Base-by-base conservation (phyloP, 2,113 vertebrate genomes). In the Petromus typicus region DNA sequence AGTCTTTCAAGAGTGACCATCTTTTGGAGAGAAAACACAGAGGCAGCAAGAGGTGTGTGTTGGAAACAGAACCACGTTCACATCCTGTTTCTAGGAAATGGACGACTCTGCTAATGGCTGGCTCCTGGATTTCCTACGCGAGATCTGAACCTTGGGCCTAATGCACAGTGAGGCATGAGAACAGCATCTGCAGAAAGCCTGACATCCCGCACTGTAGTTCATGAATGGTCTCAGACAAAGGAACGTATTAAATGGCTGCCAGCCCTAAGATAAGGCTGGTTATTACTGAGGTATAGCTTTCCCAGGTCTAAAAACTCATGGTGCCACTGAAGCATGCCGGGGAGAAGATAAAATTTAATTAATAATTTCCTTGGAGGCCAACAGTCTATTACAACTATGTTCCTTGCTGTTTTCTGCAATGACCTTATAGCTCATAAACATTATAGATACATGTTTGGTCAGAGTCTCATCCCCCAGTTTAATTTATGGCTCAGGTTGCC, bases 281-380 rank as follows among this genome's bases (percentile, higher is more conserved):
- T 97, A 96, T 95, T 94, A 93, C 96, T 1, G 54, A 86, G 90
- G 56, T 63, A 85, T 40, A 80, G 93, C 71, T 95, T 97, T 96
- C 92, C 71, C 96, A 86, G 93, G 86, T 96, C 95, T 90, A 95
- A 97, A 97, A 96, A 94, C 96, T 93, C 96, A 96, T 85, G 13
- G 34, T 96, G 87, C 87, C 67, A 37, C 88, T 98, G 94, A 93
- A 96, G 97, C 92, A 45, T 96, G 96, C 86, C 87, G 7, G 94
- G 79, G 93, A 97, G 94, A 94, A 97, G 96, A 97, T 96, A 98
- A 97, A 97, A 96, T 96, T 94, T 97, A 98, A 98, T 98, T 98
- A 98, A 96, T 97, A 97, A 97, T 98, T 98, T 97, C 97, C 97
- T 96, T 76, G 79, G 95, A 98, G 97, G 97, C 89, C 97, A 95